Conservation (phyloP, 2,797 vertebrate genomes). For the Acanthiza pusilla region DNA sequence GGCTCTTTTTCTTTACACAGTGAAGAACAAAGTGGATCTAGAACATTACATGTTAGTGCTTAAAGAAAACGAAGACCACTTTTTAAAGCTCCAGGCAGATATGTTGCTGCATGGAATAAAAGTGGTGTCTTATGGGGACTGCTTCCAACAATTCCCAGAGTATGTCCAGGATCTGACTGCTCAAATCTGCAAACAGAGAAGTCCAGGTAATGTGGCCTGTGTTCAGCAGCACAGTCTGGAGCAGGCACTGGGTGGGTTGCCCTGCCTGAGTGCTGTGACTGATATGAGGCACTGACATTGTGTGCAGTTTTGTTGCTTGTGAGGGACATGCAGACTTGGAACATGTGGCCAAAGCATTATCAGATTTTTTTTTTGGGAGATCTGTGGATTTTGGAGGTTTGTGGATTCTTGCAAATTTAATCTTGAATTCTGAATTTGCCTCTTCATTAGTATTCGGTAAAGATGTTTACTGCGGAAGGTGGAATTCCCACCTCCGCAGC, state of each 20-base stretch:
- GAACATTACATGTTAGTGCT: constrained; percentile 75
- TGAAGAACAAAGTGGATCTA: constrained; percentile 71
- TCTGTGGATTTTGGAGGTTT: not conserved
- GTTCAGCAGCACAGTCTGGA: not conserved
- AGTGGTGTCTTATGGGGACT: constrained; percentile 71
- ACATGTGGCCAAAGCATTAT: not conserved
- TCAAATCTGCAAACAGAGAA: constrained; percentile 70
- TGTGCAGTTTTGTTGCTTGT: not conserved
- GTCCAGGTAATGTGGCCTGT: constrained; percentile 27
- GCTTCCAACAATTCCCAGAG: constrained; percentile 66
- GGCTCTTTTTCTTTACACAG: constrained; percentile 73
- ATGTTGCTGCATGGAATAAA: constrained; percentile 75
- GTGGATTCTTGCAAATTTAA: not conserved
- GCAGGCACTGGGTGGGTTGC: not conserved
- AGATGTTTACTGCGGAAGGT: not conserved
- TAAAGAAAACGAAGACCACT: constrained; percentile 72
- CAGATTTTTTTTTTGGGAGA: not conserved
- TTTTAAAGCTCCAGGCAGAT: constrained; percentile 75
- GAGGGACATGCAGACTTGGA: not conserved
- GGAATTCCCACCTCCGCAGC: too few relatives aligned
- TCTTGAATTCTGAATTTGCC: not conserved
- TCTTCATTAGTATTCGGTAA: not conserved
- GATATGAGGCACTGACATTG: not conserved
- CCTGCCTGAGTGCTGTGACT: not conserved
- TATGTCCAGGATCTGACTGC: constrained; percentile 67